Evolutionary conservation across 2,888 invertebrate genomes (phyloP).

Genomic region (Sinohyriopsis cumingii): DNA sequence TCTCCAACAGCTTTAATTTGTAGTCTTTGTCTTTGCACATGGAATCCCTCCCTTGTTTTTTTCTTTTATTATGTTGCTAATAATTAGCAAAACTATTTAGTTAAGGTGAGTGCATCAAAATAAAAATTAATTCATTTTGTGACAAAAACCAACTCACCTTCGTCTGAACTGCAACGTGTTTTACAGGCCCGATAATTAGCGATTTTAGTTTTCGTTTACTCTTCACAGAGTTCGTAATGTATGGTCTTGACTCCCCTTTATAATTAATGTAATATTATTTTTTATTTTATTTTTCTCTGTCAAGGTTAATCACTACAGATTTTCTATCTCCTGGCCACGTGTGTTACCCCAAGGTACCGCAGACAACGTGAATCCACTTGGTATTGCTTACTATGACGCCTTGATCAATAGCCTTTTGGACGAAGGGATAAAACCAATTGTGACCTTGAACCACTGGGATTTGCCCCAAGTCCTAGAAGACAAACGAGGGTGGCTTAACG

Average conservation of each 20-base stretch:
- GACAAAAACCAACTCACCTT: too few relatives aligned
- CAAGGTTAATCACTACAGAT: conserved; percentile 68
- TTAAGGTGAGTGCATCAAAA: too few relatives aligned
- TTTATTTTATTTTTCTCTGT: conserved; percentile 2
- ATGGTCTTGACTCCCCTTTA: not conserved
- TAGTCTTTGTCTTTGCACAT: too few relatives aligned
- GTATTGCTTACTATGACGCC: conserved; percentile 83
- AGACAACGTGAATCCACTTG: conserved; percentile 77
- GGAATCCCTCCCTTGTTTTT: too few relatives aligned
- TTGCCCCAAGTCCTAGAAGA: conserved; percentile 67
- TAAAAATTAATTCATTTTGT: too few relatives aligned
- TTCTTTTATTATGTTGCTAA: too few relatives aligned
- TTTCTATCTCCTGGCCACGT: conserved; percentile 81
- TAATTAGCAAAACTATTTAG: too few relatives aligned
- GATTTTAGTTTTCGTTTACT: not conserved
- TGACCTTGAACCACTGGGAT: conserved; percentile 74
- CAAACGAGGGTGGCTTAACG: conserved; percentile 69
- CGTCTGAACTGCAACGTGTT: too few relatives aligned
- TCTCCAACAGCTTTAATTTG: too few relatives aligned
- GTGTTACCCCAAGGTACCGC: conserved; percentile 79
- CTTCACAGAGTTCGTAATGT: not conserved
- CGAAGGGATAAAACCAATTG: conserved; percentile 75
- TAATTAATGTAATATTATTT: not conserved
- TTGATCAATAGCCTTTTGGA: conserved; percentile 81
- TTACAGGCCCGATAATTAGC: too few relatives aligned